Base-by-base conservation (phyloP, 2,888 invertebrate genomes). In the Ormyrus labotus region DNA sequence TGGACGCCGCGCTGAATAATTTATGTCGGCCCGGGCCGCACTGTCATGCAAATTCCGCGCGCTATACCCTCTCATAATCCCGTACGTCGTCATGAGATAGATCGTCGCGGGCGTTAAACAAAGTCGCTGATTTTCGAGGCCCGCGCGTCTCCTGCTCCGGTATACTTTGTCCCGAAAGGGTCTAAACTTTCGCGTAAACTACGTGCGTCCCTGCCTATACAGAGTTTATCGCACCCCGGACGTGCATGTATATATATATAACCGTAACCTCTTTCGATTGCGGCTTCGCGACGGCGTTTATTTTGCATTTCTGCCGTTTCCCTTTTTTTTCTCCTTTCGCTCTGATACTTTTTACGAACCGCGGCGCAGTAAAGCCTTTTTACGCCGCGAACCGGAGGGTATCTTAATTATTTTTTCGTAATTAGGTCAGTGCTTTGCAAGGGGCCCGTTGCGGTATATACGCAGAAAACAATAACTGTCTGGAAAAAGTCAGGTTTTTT, bases 11-110 rank as follows among this genome's bases (percentile, higher is more conserved):
- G 69, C 55, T 70, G 77, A 80, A 80, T 82, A 80, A 80, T 82
- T 82, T 80, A 82, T 77, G 71, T 34, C 34, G 34, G 34, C 34
- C 61, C 60, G 60, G 6, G 0, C 50, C 50, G 9, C 70, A 74
- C 65, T 80, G 74, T 77, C 80, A 82, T 82, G 82, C 77, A 82
- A 82, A 82, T 82, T 74, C 45, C 7, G 10, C 3, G 65, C 72
- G 13, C 61, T 19, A 19, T 19, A 19, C 65, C 45, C 67, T 60
- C 75, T 78, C 81, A 72, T 76, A 76, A 79, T 68, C 69, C 11
- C 67, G n/a, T 48, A 50, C 6, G 34, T 4, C n/a, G 13, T 0
- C 1, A 8, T 47, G 47, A 53, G 10, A 45, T 13, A 11, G 34
- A 34, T 34, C 9, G 55, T 6, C 9, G 45, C 6, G 68, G 8